phyloP scores from a whole-genome alignment of 2,797 vertebrate species.

The Buceros bicornis region DNA sequence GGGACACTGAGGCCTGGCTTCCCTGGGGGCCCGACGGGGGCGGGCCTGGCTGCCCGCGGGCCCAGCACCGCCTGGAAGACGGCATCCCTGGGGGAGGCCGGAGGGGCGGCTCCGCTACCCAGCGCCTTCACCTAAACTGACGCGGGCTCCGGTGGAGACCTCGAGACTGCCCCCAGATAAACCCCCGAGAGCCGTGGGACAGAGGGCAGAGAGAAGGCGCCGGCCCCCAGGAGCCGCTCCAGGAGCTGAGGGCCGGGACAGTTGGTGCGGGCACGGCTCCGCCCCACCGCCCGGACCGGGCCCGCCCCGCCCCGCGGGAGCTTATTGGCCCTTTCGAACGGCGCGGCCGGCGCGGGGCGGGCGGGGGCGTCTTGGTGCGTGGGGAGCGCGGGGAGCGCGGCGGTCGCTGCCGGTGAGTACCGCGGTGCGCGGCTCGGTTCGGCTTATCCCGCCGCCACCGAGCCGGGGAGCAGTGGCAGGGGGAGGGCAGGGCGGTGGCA shows the following conservation, averaged over 20 bases:
- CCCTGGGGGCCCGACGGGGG: too few species aligned
- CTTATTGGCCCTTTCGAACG: constrained; percentile 80
- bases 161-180: too few species aligned
- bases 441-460: not conserved
- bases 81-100: not conserved
- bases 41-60: not conserved
- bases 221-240: too few species aligned
- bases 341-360: constrained; percentile 54
- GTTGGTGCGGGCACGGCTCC: not conserved
- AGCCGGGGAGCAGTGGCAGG: not conserved
- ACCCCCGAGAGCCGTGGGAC: too few species aligned
- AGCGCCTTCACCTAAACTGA: not conserved
- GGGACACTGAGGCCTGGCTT: too few species aligned
- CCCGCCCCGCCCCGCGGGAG: not conserved
- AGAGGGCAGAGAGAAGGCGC: too few species aligned
- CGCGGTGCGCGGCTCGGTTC: not conserved
- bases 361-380: not conserved
- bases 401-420: not conserved
- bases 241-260: not conserved
- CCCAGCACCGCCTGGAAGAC: not conserved
- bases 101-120: not conserved
- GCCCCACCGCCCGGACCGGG: not conserved
- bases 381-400: not conserved
- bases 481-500: not conserved
- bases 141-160: not conserved